Evolutionary conservation across 2,888 invertebrate genomes (phyloP), one percentile per base, ranked within the genome.

Genomic region (Cerastis leucographa): DNA sequence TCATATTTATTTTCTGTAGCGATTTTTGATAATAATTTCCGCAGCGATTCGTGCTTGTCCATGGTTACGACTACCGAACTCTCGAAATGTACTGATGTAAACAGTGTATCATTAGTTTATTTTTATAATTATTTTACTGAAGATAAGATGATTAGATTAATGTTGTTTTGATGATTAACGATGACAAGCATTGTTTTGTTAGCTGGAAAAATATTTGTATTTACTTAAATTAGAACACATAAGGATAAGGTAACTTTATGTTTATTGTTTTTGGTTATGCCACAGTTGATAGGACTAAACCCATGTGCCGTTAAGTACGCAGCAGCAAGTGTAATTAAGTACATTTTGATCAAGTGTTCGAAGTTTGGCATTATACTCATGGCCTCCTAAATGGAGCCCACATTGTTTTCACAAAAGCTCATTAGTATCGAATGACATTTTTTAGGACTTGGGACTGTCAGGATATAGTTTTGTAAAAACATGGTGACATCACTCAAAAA

Each of bases 1-100:
- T 85, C 66, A 76, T 90, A 92, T 4, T 87, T 78, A 14, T 89
- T 87, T 68, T 90, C 87, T 25, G 67, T 76, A 9, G 93, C 90
- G 56, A 94, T 90, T 66, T 87, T 86, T 0, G 66, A 71, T 11
- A 84, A 44, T 19, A 85, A 49, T 2, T 73, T 12, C 0, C 46
- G 69, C n/a, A 87, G 40, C 2, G n/a, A 25, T 80, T 22, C 11
- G 14, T 29, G 56, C 76, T 17, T 22, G 73, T 35, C 67, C 85
- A 85, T 85, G 46, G 7, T 75, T 49, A 7, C 25, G 25, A n/a
- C 54, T 12, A n/a, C 9, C 19, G 7, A 17, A 7, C 14, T 65
- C 25, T 17, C 17, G n/a, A 42, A 46, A 29, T 22, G 35, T 19
- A 69, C 49, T 71, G 56, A 49, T 40, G 51, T 17, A 29, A 49